Evolutionary conservation across 1,140 invertebrate species (phyloP), one percentile per base, ranked within the genome.

Genomic region (Drosophila kikkawai): DNA sequence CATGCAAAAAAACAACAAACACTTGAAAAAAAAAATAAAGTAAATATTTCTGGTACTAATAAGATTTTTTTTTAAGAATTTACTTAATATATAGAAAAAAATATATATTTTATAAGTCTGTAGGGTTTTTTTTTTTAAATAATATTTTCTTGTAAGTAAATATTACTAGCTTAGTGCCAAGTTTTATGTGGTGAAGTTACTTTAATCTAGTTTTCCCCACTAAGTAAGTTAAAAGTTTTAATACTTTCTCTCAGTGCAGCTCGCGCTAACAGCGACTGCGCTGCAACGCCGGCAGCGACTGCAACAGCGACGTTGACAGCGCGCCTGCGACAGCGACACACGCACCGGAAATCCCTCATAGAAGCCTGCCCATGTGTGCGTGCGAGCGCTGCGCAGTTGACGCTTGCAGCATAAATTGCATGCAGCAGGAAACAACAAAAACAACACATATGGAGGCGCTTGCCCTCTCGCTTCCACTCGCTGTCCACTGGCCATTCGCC

Each of bases 321-420:
- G 5, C 17, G 45, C 45, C 45, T 26, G 22, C 59, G 39, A 32
- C 67, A 42, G 74, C 74, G 74, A 66, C 70, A 61, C 64, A 83
- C 78, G 84, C 90, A 91, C 90, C 90, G 90, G 90, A 91, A 91
- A 91, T 81, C 80, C 77, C 71, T 91, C 80, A 91, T 91, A 86
- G 77, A 90, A 79, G 68, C 15, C 29, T 61, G 45, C 32, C 37
- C 48, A 32, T 45, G 60, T 47, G 41, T 55, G 61, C 79, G 58
- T 71, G 48, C 48, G 26, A 7, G 56, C 7, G 66, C 61, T 44
- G 51, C 45, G 47, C 44, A 51, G 59, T 36, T 71, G 22, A 73
- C 73, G 81, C 78, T 80, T 84, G 67, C 84, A 80, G 80, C 83
- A 80, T 87, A 82, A 86, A 87, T 87, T 87, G 83, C 80, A 70